Evolutionary conservation across 2,797 vertebrate genomes (phyloP).

Genomic region (Apogon talboti): DNA sequence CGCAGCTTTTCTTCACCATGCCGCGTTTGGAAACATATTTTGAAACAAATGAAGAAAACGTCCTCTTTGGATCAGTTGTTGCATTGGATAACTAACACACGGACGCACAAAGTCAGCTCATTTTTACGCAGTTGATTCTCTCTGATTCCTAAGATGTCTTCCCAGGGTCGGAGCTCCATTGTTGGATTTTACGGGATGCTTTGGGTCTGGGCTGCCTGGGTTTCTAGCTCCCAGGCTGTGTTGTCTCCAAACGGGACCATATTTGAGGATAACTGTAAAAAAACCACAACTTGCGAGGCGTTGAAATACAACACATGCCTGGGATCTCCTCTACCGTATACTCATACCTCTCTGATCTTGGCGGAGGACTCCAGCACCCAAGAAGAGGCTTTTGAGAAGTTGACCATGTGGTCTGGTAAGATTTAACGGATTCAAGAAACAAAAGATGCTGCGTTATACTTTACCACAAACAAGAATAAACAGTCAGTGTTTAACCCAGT

Average conservation of each 20-base stretch:
- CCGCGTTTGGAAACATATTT: slow-evolving; percentile 35
- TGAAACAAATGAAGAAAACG: slow-evolving; percentile 18
- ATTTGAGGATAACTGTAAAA: slow-evolving; percentile 88
- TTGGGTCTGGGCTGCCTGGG: slow-evolving; percentile 68
- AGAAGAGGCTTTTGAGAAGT: slow-evolving; percentile 91
- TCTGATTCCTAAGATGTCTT: slow-evolving; percentile 82
- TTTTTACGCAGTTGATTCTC: slow-evolving; percentile 28
- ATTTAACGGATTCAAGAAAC: slow-evolving; percentile 3
- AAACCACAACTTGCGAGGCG: slow-evolving; percentile 87
- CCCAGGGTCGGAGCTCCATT: slow-evolving; percentile 78
- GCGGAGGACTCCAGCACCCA: slow-evolving; percentile 91
- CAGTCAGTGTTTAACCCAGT: background rate
- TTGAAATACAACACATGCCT: slow-evolving; percentile 90
- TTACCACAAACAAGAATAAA: background rate
- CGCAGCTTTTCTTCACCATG: slow-evolving; percentile 43
- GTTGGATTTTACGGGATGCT: slow-evolving; percentile 81
- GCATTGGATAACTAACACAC: slow-evolving; percentile 14
- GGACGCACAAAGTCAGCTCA: background rate
- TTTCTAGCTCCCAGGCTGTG: slow-evolving; percentile 55
- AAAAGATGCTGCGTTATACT: background rate
- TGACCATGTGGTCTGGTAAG: slow-evolving; percentile 96
- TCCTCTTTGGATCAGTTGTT: background rate
- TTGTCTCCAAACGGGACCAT: slow-evolving; percentile 80
- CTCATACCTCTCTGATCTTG: slow-evolving; percentile 90
- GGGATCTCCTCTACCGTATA: slow-evolving; percentile 92